A percentile compares a stretch with the other conserved stretches of the same genome.
Evolutionary conservation across 2,797 vertebrate genomes (phyloP).

Genomic region (Esox masquinongy): DNA sequence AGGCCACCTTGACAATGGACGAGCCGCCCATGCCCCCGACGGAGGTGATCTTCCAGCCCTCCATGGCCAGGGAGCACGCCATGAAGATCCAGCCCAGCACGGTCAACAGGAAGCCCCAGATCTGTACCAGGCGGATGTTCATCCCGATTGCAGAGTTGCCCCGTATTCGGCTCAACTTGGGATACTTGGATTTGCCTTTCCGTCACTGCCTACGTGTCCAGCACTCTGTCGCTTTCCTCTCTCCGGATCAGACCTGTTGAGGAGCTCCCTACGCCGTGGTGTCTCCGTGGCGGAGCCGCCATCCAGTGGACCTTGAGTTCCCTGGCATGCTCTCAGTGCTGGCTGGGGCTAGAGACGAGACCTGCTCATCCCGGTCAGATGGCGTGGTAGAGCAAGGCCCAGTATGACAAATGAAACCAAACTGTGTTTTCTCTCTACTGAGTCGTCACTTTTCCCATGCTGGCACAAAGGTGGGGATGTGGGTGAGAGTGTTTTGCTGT

Average conservation of each 20-base stretch:
- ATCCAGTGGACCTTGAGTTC: background rate
- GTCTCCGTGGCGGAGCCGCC: background rate
- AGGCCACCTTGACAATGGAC: constrained; percentile 86
- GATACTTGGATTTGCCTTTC: background rate
- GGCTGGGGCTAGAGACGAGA: background rate
- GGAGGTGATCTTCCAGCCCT: constrained; percentile 90
- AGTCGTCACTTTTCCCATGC: background rate
- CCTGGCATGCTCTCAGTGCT: background rate
- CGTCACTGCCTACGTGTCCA: background rate
- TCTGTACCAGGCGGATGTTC: constrained; percentile 85
- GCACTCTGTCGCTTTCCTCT: background rate
- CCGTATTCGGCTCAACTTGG: too few relatives aligned
- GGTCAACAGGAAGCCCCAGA: constrained; percentile 87
- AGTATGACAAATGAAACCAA: background rate
- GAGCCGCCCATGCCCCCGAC: constrained; percentile 83
- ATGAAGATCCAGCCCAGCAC: constrained; percentile 90
- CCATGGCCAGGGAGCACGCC: constrained; percentile 91
- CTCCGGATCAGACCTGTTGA: background rate
- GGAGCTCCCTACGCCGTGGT: background rate
- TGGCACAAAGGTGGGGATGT: constrained; percentile 17
- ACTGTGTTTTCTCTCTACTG: background rate
- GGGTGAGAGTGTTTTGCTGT: constrained; percentile 54
- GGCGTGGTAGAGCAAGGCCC: background rate
- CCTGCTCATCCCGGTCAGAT: background rate
- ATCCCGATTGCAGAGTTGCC: constrained; percentile 57